A percentile compares a stretch with the other conserved stretches of the same genome.
phyloP scores from a whole-genome alignment of 2,888 invertebrate genomes.

The Aradus depressus region DNA sequence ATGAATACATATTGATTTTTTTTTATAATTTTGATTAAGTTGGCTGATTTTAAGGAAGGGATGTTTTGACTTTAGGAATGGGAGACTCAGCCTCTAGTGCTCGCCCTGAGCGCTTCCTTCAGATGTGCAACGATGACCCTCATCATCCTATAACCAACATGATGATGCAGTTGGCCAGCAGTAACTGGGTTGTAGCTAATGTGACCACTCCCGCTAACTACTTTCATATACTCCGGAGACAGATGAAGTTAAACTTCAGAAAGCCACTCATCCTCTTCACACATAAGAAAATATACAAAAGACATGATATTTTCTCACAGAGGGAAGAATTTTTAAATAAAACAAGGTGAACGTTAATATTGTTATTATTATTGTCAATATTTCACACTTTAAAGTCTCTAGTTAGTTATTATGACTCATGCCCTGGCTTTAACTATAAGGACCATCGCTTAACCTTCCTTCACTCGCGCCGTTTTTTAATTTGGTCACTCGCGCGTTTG shows the following conservation, averaged over 20 bases:
- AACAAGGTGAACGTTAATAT: conserved; percentile 39
- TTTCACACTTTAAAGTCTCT: neutral
- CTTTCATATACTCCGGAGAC: conserved; percentile 64
- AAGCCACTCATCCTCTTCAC: conserved; percentile 68
- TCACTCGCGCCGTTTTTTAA: no score
- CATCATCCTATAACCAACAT: conserved; percentile 40
- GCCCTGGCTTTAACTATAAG: no score
- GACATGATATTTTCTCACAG: conserved; percentile 59
- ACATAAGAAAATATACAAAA: conserved; percentile 66
- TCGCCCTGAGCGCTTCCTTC: conserved; percentile 57
- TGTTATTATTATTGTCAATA: neutral
- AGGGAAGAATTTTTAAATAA: conserved; percentile 53
- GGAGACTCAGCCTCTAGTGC: conserved; percentile 49
- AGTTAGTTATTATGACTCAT: neutral
- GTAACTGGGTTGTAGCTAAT: conserved; percentile 41
- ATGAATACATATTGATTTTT: no score
- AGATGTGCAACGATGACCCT: conserved; percentile 54
- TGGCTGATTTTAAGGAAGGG: no score
- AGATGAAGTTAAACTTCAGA: conserved; percentile 64
- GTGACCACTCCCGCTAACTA: conserved; percentile 66
- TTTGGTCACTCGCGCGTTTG: no score
- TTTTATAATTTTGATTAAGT: no score
- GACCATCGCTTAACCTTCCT: no score
- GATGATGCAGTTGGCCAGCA: conserved; percentile 47
- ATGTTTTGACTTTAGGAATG: conserved; percentile 38